phyloP scores from a whole-genome alignment of 2,113 vertebrate species.

The Oenanthe oenanthe region DNA sequence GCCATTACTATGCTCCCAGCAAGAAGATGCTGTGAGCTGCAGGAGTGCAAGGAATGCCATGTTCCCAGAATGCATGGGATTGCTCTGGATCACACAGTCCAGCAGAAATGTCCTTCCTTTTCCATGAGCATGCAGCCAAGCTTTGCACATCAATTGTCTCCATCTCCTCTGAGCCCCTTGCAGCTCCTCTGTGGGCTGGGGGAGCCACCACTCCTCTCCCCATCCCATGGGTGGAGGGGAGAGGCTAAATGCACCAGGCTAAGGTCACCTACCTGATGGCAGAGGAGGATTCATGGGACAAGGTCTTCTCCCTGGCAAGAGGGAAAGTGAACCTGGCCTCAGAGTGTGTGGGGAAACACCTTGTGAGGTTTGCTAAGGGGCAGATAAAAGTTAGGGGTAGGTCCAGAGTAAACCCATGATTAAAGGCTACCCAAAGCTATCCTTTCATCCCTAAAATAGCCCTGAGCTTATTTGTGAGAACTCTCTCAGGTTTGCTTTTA shows the following conservation, averaged over 20 bases:
- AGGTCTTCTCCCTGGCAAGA: background rate
- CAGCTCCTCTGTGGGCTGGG: background rate
- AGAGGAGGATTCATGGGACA: background rate
- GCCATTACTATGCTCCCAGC: background rate
- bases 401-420: background rate
- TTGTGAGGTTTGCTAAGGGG: background rate
- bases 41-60: fast-evolving
- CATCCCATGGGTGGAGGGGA: background rate
- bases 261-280: fast-evolving
- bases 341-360: fast-evolving
- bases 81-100: background rate
- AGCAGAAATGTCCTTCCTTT: background rate
- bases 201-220: fast-evolving
- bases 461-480: background rate
- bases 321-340: background rate
- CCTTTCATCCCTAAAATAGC: background rate
- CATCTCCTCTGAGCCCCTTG: fast-evolving
- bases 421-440: background rate
- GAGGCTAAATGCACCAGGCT: background rate
- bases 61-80: fast-evolving
- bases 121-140: background rate
- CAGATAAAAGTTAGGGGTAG: background rate
- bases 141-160: fast-evolving
- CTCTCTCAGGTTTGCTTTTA: background rate
- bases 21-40: background rate